Percentiles rank a stretch among this genome's conserved stretches.
Conservation (phyloP, 2,113 vertebrate genomes). For the Tachysurus fulvidraco region DNA sequence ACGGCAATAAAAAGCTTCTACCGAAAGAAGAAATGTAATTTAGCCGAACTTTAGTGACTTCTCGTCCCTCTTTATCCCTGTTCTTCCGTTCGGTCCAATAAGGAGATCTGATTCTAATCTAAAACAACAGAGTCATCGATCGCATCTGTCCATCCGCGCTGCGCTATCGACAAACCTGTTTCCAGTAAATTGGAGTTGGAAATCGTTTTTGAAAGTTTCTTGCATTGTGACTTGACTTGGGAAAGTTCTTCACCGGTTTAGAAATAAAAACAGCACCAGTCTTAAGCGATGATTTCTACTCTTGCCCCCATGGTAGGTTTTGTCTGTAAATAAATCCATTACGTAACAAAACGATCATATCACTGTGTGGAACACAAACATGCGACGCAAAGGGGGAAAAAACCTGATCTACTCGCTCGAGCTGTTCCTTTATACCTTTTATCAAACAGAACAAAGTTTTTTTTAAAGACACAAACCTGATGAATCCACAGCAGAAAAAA, state of each 20-base stretch:
- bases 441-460: background rate
- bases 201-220: conserved; percentile 38
- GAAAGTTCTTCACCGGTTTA: background rate
- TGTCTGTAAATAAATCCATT: background rate
- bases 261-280: background rate
- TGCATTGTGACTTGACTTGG: conserved; percentile 6
- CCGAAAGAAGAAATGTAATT: background rate
- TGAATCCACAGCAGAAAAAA: no score
- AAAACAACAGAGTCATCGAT: conserved; percentile 24
- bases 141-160: background rate
- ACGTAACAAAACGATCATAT: background rate
- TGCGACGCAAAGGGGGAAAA: background rate
- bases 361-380: background rate
- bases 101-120: conserved; percentile 6
- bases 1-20: background rate
- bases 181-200: conserved; percentile 29
- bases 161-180: conserved; percentile 14
- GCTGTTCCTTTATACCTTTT: background rate
- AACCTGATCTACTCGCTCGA: conserved; percentile 1
- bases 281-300: background rate
- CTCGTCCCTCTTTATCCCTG: background rate
- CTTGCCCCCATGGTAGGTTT: background rate
- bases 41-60: background rate
- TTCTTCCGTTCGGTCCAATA: background rate
- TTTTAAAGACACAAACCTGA: background rate